phyloP scores from a whole-genome alignment of 2,797 vertebrate genomes.

The Bucorvus abyssinicus region DNA sequence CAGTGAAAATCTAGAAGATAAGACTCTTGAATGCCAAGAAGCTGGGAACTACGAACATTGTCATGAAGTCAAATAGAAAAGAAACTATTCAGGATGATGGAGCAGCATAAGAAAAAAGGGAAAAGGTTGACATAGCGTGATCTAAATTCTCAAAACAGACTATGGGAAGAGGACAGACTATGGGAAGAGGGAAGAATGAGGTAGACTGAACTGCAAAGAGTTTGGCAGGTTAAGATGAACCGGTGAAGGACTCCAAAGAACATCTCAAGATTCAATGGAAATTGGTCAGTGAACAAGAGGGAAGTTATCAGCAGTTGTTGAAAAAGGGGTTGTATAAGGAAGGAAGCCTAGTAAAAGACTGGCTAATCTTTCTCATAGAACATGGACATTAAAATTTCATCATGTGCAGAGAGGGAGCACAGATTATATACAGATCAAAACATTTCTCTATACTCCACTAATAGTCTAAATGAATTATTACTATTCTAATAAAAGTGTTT shows the following conservation, averaged over 20 bases:
- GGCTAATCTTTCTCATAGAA: not conserved
- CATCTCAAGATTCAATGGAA: not conserved
- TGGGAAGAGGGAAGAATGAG: not conserved
- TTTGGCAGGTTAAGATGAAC: not conserved
- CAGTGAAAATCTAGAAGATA: not conserved
- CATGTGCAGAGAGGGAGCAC: not conserved
- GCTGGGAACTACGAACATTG: not conserved
- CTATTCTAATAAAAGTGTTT: not conserved
- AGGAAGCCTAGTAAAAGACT: not conserved
- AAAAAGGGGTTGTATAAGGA: not conserved
- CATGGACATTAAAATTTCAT: not conserved
- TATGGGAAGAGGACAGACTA: not conserved
- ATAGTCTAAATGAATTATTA: not conserved
- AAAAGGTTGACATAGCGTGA: not conserved
- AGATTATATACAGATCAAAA: not conserved
- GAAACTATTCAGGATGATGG: not conserved
- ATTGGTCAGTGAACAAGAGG: not conserved
- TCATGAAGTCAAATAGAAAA: not conserved
- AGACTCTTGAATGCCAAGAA: not conserved
- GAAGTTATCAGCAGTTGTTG: not conserved
- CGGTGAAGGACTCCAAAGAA: not conserved
- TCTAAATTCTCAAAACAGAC: not conserved
- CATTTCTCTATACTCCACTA: not conserved
- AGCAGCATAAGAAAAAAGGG: not conserved
- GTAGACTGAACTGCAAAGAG: not conserved